Base-by-base conservation (phyloP, 1,140 invertebrate species). In the Cherax destructor region DNA sequence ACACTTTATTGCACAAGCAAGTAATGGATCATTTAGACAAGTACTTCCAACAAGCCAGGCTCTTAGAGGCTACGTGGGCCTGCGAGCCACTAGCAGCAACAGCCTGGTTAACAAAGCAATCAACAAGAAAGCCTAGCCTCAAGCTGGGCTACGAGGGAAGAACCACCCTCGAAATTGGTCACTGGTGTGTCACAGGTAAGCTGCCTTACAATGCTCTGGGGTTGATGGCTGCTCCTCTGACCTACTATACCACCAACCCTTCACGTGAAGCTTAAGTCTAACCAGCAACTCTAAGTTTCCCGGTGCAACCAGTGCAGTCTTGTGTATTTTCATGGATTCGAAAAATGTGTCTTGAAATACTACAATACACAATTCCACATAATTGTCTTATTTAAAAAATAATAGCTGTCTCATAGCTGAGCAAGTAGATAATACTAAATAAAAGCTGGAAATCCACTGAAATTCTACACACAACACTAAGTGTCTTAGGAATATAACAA, bases 241-340 rank as follows among this genome's bases (percentile, higher is more conserved):
- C 13, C 9, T 56, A 56, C 52, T 56, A 13, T 11, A 30, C 69
- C 69, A 30, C 24, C 69, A 74, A 80, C 79, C 50, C 79, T 59
- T 56, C 24, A 13, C n/a, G 56, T 50, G 50, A 80, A 16, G 79
- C 50, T 56, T 10, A 21, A 80, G 56, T n/a, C 24, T 24, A 30
- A 56, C 50, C 16, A 80, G 24, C 50, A 52, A 80, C n/a, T 56
- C 79, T 59, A 56, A 56, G 50, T 56, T 80, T n/a, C 49, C 79
- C 56, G 56, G 24, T 80, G 50, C 50, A 56, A 47, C 50, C 79
- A 80, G 79, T 80, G 79, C 79, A 80, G 50, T 56, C 13, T 18
- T 56, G 49, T 80, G 18, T 56, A 80, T n/a, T 80, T 80, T 52
- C 30, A 56, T 56, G 21, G 50, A 52, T 24, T 80, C 21, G 24